Base-by-base conservation (phyloP, 2,113 vertebrate genomes). In the Strigops habroptila region DNA sequence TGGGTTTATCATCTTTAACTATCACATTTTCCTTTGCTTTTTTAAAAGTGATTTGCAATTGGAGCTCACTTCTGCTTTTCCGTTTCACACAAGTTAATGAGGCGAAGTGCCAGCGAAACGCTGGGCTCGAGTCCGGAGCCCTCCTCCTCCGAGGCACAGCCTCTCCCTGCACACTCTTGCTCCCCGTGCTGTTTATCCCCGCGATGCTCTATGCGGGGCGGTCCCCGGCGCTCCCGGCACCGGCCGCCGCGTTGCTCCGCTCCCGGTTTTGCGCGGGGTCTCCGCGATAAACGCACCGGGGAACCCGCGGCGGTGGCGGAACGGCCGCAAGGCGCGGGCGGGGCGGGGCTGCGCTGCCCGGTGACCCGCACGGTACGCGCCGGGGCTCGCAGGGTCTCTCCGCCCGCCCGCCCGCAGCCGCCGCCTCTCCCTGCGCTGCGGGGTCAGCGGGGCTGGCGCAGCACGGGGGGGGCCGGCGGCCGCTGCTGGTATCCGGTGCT, bases 111-210 rank as follows among this genome's bases (percentile, higher is more conserved):
- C 51, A 43, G 19, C 9, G 5, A 4, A 22, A 23, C 9, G 8
- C 3, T 7, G 7, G 17, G 13, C 25, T 28, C 10, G 33, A n/a
- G 31, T 7, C 16, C 14, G 1, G 30, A 35, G 35, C 13, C 43
- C 18, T 46, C 9, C 35, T 23, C 28, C 52, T 35, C 19, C 31
- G 12, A 57, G 55, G 19, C 55, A 33, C 55, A 14, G 31, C 31
- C 31, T n/a, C 53, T 22, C 33, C 55, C 55, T 23, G 13, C 0
- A 44, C 49, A 3, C 69, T 7, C 5, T 19, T 1, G 44, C 28
- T 6, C 9, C 4, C 22, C 4, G 1, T 7, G 43, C 55, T 3
- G 11, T 4, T 46, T 37, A 0, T 12, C 21, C 30, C n/a, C 23
- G 25, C 28, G 5, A 18, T 3, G 57, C 5, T 24, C 44, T 0